phyloP scores from a whole-genome alignment of 2,888 invertebrate genomes.

The Eupeodes luniger region DNA sequence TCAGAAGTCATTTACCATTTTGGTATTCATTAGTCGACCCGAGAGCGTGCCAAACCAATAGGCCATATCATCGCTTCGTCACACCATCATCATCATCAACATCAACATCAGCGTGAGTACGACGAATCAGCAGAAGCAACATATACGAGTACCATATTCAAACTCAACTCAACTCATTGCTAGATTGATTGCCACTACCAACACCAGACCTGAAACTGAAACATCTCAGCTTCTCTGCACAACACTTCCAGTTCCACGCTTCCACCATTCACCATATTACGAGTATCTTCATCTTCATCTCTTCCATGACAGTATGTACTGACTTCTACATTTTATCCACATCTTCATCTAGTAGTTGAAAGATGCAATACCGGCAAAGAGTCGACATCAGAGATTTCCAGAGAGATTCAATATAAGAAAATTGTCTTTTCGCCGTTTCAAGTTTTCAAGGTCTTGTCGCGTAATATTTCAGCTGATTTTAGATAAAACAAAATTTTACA shows the following conservation, averaged over 20 bases:
- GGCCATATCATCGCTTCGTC: constrained; percentile 43
- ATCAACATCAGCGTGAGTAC: constrained; percentile 34
- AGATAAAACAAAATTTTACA: constrained; percentile 61
- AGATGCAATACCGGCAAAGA: constrained; percentile 32
- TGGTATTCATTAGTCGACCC: constrained; percentile 64
- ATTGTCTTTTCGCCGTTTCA: constrained; percentile 64
- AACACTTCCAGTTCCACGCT: background rate
- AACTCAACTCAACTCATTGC: background rate
- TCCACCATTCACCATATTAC: background rate
- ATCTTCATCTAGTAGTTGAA: constrained; percentile 1
- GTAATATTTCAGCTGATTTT: constrained; percentile 69
- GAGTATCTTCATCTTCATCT: constrained; percentile 17
- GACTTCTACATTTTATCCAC: too few relatives aligned
- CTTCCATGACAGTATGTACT: background rate
- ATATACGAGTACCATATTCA: background rate
- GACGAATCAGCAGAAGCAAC: constrained; percentile 11
- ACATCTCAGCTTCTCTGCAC: constrained; percentile 25
- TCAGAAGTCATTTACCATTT: constrained; percentile 70
- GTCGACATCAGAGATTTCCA: constrained; percentile 1
- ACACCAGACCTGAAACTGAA: constrained; percentile 9
- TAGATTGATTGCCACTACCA: background rate
- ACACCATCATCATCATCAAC: constrained; percentile 38
- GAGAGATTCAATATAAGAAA: constrained; percentile 52
- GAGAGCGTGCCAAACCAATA: constrained; percentile 51
- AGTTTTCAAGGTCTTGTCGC: constrained; percentile 73